Evolutionary conservation across 1,140 invertebrate species (phyloP).

Genomic region (Panagrolaimus sp.): DNA sequence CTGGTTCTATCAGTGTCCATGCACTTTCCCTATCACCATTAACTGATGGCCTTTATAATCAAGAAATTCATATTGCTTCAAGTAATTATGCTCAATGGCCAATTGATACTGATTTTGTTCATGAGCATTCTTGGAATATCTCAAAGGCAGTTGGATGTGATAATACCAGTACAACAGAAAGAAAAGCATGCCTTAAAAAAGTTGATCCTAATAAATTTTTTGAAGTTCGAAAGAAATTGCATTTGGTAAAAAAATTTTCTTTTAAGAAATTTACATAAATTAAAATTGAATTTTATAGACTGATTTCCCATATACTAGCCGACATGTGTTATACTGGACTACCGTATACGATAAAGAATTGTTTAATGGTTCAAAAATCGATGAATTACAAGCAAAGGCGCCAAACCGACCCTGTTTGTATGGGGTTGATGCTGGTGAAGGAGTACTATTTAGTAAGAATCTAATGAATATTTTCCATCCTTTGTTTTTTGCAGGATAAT

Average conservation of each 20-base stretch:
- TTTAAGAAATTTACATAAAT: background rate
- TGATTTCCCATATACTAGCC: background rate
- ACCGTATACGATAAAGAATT: conserved; percentile 10
- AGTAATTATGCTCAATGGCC: background rate
- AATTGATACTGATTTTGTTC: background rate
- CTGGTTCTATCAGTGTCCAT: conserved; percentile 74
- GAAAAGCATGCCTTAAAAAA: background rate
- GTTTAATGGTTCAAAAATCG: background rate
- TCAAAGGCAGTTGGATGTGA: background rate
- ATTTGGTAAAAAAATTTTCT: too few species aligned
- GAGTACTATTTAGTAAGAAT: background rate
- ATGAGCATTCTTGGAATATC: background rate
- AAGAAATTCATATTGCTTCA: background rate
- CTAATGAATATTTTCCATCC: too few species aligned
- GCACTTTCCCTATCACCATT: conserved; percentile 74
- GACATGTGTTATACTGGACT: background rate
- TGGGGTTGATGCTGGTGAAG: background rate
- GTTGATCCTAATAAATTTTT: too few species aligned
- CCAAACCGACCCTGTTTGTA: background rate
- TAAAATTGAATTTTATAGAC: too few species aligned
- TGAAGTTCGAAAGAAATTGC: background rate
- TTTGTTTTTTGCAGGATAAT: too few species aligned
- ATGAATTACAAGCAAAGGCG: background rate
- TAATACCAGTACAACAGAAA: background rate
- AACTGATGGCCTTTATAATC: background rate